phyloP scores from a whole-genome alignment of 2,797 vertebrate species.

The Triplophysa bombifrons region DNA sequence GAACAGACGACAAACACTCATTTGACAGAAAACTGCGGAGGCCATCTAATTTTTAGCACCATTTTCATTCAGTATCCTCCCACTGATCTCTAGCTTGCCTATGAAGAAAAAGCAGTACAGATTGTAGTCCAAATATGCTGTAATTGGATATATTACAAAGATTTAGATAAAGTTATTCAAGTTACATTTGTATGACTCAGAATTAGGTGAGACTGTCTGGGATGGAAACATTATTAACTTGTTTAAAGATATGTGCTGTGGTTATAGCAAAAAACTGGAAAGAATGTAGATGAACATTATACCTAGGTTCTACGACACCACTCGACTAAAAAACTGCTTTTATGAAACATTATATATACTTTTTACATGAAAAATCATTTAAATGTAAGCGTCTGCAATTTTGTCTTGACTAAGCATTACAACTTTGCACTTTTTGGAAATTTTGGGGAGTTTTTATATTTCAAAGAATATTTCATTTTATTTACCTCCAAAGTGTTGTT shows the following conservation, averaged over 20 bases:
- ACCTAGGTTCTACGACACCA: not conserved
- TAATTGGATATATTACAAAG: constrained; percentile 32
- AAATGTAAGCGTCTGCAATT: constrained; percentile 18
- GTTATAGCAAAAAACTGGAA: not conserved
- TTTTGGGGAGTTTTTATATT: not conserved
- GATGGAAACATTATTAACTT: not conserved
- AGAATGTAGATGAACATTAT: not conserved
- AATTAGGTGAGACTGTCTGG: not conserved
- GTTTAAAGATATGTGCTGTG: not conserved
- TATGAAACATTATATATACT: not conserved
- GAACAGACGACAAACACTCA: constrained; percentile 58
- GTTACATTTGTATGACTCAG: constrained; percentile 21
- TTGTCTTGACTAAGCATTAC: constrained; percentile 5
- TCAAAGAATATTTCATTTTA: not conserved
- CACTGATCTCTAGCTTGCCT: constrained; percentile 13
- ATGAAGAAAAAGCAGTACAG: constrained; percentile 29
- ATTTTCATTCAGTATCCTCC: constrained; percentile 42
- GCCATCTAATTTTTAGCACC: constrained; percentile 45
- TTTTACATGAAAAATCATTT: constrained; percentile 1
- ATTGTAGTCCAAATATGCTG: constrained; percentile 4
- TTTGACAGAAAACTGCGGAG: constrained; percentile 38
- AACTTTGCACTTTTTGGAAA: not conserved
- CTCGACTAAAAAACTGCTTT: not conserved
- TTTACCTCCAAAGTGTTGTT: constrained; percentile 50
- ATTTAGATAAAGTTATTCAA: constrained; percentile 31